These are phyloP conservation scores for Paramacrobiotus metropolitanus DNA, from an alignment of 1,140 invertebrate species.

Conservation along the genomic window DNA sequence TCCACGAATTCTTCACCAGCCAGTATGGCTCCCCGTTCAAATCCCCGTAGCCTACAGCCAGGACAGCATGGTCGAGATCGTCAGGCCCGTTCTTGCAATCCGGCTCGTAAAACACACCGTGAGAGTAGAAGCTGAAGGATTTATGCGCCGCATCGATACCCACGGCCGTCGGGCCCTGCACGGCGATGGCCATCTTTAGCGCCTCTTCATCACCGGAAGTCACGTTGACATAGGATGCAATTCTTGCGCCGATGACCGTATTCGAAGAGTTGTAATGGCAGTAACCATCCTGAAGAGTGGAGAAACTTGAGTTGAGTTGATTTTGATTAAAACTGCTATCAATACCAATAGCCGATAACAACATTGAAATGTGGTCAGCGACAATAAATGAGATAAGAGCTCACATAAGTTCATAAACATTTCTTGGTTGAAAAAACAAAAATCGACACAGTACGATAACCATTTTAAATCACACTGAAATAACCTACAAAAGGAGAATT, in stretches of 20 bases:
- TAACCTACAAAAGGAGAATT: no score
- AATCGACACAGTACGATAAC: no score
- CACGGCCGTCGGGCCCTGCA: conserved; percentile 72
- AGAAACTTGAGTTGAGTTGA: no score
- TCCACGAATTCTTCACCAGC: conserved; percentile 87
- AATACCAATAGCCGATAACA: no score
- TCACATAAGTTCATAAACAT: no score
- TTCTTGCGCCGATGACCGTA: conserved; percentile 41
- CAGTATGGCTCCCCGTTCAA: conserved; percentile 59
- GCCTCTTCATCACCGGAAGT: conserved; percentile 47
- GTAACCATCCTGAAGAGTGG: conserved; percentile 47
- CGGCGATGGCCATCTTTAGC: conserved; percentile 56
- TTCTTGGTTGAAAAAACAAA: no score
- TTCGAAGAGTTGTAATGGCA: conserved; percentile 46
- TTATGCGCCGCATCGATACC: conserved; percentile 66
- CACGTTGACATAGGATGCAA: conserved; percentile 69
- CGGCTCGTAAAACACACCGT: conserved; percentile 74
- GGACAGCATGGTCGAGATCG: conserved; percentile 64
- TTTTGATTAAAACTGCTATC: no score
- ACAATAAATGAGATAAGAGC: no score
- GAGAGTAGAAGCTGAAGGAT: conserved; percentile 63
- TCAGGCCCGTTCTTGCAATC: conserved; percentile 45
- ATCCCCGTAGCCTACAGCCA: conserved; percentile 73
- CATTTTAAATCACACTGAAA: no score
- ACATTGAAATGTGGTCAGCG: no score